Conservation (phyloP, 2,888 invertebrate species). For the Stratiomys singularior region DNA sequence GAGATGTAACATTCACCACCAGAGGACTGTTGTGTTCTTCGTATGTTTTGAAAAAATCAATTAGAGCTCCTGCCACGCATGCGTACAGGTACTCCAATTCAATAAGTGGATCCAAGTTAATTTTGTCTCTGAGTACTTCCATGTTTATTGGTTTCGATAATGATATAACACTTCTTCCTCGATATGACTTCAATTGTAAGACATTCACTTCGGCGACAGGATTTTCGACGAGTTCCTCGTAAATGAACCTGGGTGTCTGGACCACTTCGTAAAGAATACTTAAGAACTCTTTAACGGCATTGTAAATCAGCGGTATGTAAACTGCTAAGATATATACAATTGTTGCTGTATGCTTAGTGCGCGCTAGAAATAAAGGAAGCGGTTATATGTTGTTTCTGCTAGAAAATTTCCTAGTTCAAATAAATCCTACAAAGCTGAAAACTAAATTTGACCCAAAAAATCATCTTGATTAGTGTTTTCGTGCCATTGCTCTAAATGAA, state of each 20-base stretch:
- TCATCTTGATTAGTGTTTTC: too few species aligned
- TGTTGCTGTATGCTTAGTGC: conserved; percentile 57
- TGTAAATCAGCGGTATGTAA: conserved; percentile 60
- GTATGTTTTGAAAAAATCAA: conserved; percentile 59
- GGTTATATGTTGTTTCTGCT: neutral
- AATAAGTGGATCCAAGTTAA: conserved; percentile 56
- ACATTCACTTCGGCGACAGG: conserved; percentile 61
- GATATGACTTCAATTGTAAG: conserved; percentile 62
- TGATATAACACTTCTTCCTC: conserved; percentile 63
- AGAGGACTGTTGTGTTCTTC: conserved; percentile 56
- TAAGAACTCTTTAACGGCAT: conserved; percentile 60
- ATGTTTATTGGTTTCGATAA: conserved; percentile 63
- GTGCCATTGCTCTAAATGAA: too few species aligned
- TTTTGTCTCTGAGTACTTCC: conserved; percentile 58
- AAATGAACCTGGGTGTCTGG: conserved; percentile 62
- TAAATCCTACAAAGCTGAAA: too few species aligned
- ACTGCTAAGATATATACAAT: conserved; percentile 59
- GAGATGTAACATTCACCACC: conserved; percentile 61
- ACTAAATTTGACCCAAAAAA: too few species aligned
- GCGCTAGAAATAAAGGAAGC: conserved; percentile 53
- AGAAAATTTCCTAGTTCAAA: too few species aligned
- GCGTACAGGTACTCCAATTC: conserved; percentile 62
- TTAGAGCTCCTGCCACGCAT: conserved; percentile 61
- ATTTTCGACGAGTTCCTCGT: conserved; percentile 61
- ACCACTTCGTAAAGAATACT: conserved; percentile 61